Base-by-base conservation (phyloP, 2,113 vertebrate genomes). In the rabbit (Oryctolagus cuniculus) region DNA sequence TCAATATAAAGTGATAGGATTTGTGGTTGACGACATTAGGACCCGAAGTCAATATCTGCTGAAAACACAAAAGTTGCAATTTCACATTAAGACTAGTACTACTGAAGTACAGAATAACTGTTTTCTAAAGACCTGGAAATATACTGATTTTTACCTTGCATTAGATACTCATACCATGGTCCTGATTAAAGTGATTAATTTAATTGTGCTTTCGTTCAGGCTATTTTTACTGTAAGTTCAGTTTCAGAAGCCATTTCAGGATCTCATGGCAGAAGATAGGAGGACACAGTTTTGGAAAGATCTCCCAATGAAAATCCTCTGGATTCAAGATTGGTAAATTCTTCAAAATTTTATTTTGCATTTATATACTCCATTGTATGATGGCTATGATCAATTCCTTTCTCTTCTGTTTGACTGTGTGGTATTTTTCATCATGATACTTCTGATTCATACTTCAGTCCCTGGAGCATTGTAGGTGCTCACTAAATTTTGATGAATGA, bases 31-130 rank as follows among this genome's bases (percentile, higher is more conserved):
- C 81, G 80, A 93, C 31, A 85, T 38, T n/a, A 61, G n/a, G 31
- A 81, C 67, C 17, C 49, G 79, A 74, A 96, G 67, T 96, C 93
- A 91, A 74, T 90, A 77, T 70, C 84, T 69, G 44, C 55, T 89
- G 70, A 84, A 93, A 96, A 87, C 67, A 92, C 17, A 53, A 55
- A 90, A 31, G 31, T 16, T 84, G 10, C 9, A 34, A 79, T 85
- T 93, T 90, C 75, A 85, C 67, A 75, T 58, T 82, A 88, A 92
- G 64, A 87, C 31, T 64, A 58, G 22, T 53, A 58, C 5, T 34
- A 11, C 21, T 49, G 49, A 95, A 78, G 44, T 31, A 53, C 12
- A 27, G 2, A 38, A 64, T 70, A 87, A 81, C 22, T 96, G 25
- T 81, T 88, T 88, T 92, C 38, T 82, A 90, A 81, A 58, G 69